Base-by-base conservation (phyloP, 2,113 vertebrate genomes). In the Scomber scombrus region DNA sequence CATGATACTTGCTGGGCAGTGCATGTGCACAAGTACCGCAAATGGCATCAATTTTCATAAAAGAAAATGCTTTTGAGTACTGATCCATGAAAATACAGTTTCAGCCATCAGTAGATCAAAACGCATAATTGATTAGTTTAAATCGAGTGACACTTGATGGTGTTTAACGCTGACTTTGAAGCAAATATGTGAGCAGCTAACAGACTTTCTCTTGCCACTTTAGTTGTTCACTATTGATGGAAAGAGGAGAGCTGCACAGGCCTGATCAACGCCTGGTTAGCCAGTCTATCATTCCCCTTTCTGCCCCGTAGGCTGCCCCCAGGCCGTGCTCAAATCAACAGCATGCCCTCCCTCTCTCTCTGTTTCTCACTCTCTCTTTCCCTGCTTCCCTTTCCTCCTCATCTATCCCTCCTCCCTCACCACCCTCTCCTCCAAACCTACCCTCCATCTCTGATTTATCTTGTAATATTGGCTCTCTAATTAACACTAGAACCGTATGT, bases 401-500 rank as follows among this genome's bases (percentile, higher is more conserved):
- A 26, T 66, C 64, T 18, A 15, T 67, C 51, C 82, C 80, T 75
- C 84, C 82, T 82, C 83, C 80, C 78, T 72, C 56, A 18, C 75
- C 75, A 75, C 82, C 64, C 79, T 80, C 84, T 89, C 78, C 82
- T 78, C 80, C 85, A 63, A 81, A 83, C 79, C 83, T 71, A 85
- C 88, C 85, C 86, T 91, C 87, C 87, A 89, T 86, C 82, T 88
- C 88, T 93, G 92, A 94, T 93, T 93, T 93, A 93, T 91, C 90
- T 91, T 85, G 88, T 93, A 93, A 93, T 94, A 92, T 92, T 64
- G 81, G 87, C 82, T 86, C 84, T 84, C 92, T 95, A 93, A 94
- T 95, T 94, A 95, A 93, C 90, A 90, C 69, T 78, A 80, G 84
- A 87, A 80, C 89, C 64, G 31, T 68, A 77, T 81, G 92, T 92